Evolutionary conservation across 2,888 invertebrate species (phyloP), one percentile per base, ranked within the genome.

Genomic region (Mystacides longicornis): DNA sequence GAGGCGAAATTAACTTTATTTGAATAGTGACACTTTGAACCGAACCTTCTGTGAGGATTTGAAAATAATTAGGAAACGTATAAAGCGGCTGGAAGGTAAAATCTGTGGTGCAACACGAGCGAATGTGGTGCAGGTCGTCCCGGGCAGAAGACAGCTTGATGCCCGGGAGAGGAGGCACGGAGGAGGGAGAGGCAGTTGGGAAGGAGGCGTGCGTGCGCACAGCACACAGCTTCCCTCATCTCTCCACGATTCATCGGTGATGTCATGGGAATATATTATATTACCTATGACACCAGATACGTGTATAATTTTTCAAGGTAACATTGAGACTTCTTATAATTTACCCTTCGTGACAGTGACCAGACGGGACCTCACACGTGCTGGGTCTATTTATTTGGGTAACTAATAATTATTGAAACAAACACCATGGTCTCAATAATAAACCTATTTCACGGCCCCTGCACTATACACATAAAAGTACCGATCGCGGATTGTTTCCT

Each of bases 121-220:
- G 43, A 48, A 43, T 52, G 52, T 56, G 54, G 19, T 54, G 51
- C 54, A 48, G 52, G 52, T 63, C 62, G 64, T 37, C 37, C 37
- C 37, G 37, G 37, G 37, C 37, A 37, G 37, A 37, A 37, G 37
- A 37, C 37, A 37, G 37, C 37, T 3, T 4, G 60, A 58, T 62
- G 62, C 59, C 54, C 64, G 65, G 67, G 67, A 37, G 16, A 7
- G 37, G 37, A 37, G 37, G 66, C 63, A 55, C 63, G 57, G 23
- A 9, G 11, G 22, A 23, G 23, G 4, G 43, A 9, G 19, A 16
- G 43, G 42, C 11, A 27, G 16, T 19, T 18, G 20, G 37, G 42
- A 18, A 37, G 49, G 23, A 33, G 27, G 37, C 19, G 23, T 49
- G 54, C 54, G 49, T 23, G 45, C 54, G 54, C 49, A 37, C 9